Evolutionary conservation across 2,888 invertebrate species (phyloP).

Genomic region (Ormyrus pomaceus): DNA sequence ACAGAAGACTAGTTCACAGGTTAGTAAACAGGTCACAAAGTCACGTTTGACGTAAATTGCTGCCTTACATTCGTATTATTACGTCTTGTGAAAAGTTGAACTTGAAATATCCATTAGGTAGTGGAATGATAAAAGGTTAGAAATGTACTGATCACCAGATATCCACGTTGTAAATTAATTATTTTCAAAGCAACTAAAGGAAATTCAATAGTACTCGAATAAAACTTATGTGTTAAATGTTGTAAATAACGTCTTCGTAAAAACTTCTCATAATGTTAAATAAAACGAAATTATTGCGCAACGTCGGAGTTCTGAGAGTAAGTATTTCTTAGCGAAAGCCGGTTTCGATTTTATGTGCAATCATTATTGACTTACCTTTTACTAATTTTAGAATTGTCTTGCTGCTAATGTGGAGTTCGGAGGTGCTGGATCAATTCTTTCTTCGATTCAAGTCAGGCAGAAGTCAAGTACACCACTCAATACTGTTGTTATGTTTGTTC

Average conservation of each 20-base stretch:
- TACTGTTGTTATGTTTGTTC: slow-evolving; percentile 97
- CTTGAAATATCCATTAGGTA: not conserved
- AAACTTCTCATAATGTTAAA: slow-evolving; percentile 46
- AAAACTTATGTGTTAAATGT: slow-evolving; percentile 1
- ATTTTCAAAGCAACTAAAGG: not conserved
- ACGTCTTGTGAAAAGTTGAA: no score
- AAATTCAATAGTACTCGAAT: not conserved
- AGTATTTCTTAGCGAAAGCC: slow-evolving; percentile 29
- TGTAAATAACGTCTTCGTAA: slow-evolving; percentile 2
- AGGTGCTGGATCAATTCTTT: slow-evolving; percentile 50
- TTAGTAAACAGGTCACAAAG: no score
- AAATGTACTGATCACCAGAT: no score
- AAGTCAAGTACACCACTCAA: slow-evolving; percentile 88
- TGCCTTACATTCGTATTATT: no score
- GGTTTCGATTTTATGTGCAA: slow-evolving; percentile 33
- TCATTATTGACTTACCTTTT: not conserved
- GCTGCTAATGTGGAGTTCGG: slow-evolving; percentile 51
- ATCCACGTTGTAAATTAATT: not conserved
- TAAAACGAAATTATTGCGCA: slow-evolving; percentile 57
- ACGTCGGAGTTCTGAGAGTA: slow-evolving; percentile 52
- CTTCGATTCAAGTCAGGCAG: slow-evolving; percentile 66
- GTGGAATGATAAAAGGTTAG: slow-evolving; percentile 16
- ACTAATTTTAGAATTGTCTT: slow-evolving; percentile 42
- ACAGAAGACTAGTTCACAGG: no score
- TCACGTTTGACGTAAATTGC: no score